These are phyloP conservation scores for Calyptomena viridis DNA, from an alignment of 2,113 vertebrate genomes.

Conservation along the genomic window DNA sequence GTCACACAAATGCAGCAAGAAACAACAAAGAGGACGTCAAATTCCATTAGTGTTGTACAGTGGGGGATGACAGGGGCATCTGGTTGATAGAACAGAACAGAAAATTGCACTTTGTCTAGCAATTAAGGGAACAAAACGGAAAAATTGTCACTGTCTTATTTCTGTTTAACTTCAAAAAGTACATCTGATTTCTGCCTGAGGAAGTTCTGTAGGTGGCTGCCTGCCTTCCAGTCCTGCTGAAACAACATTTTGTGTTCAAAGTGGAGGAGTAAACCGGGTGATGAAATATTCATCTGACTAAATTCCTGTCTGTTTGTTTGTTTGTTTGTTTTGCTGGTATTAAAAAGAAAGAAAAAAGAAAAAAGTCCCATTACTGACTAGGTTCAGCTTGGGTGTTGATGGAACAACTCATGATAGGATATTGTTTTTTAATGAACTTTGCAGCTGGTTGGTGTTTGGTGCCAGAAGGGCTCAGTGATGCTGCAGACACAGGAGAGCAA, in stretches of 20 bases:
- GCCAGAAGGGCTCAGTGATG: background rate
- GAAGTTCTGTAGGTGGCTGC: constrained; percentile 34
- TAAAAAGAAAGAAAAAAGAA: background rate
- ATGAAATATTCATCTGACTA: constrained; percentile 21
- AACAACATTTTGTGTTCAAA: constrained; percentile 1
- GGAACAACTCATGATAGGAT: background rate
- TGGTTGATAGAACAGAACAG: constrained; percentile 48
- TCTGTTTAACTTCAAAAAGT: constrained; percentile 32
- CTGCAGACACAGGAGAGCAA: background rate
- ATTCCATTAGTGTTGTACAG: constrained; percentile 28
- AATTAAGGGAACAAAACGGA: constrained; percentile 36
- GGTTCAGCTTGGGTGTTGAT: background rate
- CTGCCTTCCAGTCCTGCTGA: background rate
- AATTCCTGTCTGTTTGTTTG: background rate
- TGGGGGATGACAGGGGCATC: constrained; percentile 51
- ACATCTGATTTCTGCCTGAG: constrained; percentile 22
- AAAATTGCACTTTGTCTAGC: constrained; percentile 62
- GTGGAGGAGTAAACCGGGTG: background rate
- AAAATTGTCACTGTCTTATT: constrained; percentile 20
- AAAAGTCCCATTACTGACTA: background rate
- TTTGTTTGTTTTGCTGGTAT: background rate
- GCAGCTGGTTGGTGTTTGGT: background rate
- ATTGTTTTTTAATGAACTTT: background rate
- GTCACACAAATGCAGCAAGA: constrained; percentile 28
- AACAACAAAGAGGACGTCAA: constrained; percentile 39